phyloP scores from a whole-genome alignment of 1,140 invertebrate species.

The Drosophila punjabiensis region DNA sequence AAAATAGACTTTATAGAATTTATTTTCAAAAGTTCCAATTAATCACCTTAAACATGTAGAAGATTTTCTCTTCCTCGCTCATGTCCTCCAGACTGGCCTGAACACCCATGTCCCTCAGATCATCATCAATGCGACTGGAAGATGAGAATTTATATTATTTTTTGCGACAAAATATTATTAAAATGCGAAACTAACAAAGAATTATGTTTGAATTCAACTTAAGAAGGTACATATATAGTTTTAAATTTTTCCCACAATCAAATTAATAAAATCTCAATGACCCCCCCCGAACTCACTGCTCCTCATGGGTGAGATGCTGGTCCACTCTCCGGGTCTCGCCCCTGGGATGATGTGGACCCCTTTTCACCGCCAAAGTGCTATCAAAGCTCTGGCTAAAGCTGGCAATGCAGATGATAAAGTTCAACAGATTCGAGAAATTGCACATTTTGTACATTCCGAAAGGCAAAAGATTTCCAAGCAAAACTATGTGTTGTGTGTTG shows the following conservation, averaged over 20 bases:
- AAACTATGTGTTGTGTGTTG: conserved; percentile 20
- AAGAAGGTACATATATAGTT: background rate
- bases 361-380: conserved; percentile 62
- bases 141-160: background rate
- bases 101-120: conserved; percentile 70
- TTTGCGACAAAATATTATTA: background rate
- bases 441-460: conserved; percentile 64
- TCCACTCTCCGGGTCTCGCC: conserved; percentile 88
- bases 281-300: conserved; percentile 86
- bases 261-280: background rate
- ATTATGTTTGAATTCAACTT: background rate
- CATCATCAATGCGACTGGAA: conserved; percentile 79
- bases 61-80: conserved; percentile 90
- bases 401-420: conserved; percentile 79
- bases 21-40: background rate
- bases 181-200: background rate
- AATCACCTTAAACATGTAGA: conserved; percentile 87
- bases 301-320: conserved; percentile 89
- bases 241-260: background rate
- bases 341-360: conserved; percentile 90
- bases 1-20: no score
- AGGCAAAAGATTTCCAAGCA: conserved; percentile 1
- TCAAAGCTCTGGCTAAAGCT: conserved; percentile 77
- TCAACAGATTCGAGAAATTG: conserved; percentile 76
- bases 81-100: conserved; percentile 86